Conservation (phyloP, 2,888 invertebrate genomes). For the Polylopha cassiicola region DNA sequence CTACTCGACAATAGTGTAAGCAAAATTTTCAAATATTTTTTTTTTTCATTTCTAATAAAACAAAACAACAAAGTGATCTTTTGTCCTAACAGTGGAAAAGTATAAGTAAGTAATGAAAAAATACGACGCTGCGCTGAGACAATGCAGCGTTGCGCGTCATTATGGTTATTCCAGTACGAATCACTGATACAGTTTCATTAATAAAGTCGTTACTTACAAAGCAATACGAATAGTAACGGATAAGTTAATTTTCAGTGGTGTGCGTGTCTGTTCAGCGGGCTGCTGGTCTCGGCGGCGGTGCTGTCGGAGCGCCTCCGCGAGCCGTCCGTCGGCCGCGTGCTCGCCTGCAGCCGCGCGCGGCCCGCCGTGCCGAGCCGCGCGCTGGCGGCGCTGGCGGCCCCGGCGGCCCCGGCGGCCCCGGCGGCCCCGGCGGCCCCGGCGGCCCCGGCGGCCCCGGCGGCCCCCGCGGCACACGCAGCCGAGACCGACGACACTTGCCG, state of each 20-base stretch:
- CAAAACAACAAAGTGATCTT: too few species aligned
- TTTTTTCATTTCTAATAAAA: constrained; percentile 2
- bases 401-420: not conserved
- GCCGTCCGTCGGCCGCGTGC: not conserved
- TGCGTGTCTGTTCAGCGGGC: constrained; percentile 51
- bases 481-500: constrained; percentile 39
- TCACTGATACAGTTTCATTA: too few species aligned
- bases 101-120: too few species aligned
- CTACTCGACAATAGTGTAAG: constrained; percentile 54
- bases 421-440: too few species aligned
- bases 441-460: too few species aligned
- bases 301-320: constrained; percentile 26
- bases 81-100: too few species aligned
- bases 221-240: not conserved
- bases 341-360: not conserved
- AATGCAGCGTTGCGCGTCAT: too few species aligned
- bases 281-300: constrained; percentile 39
- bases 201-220: too few species aligned
- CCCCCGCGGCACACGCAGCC: constrained; percentile 29
- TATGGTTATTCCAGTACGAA: too few species aligned
- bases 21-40: constrained; percentile 17
- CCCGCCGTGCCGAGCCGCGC: not conserved
- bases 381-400: too few species aligned
- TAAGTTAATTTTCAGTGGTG: constrained; percentile 49
- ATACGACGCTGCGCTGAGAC: too few species aligned